A percentile compares a stretch with the other conserved stretches of the same genome.
Evolutionary conservation across 2,888 invertebrate genomes (phyloP).

Genomic region (Pycnomerus fuliginosus): DNA sequence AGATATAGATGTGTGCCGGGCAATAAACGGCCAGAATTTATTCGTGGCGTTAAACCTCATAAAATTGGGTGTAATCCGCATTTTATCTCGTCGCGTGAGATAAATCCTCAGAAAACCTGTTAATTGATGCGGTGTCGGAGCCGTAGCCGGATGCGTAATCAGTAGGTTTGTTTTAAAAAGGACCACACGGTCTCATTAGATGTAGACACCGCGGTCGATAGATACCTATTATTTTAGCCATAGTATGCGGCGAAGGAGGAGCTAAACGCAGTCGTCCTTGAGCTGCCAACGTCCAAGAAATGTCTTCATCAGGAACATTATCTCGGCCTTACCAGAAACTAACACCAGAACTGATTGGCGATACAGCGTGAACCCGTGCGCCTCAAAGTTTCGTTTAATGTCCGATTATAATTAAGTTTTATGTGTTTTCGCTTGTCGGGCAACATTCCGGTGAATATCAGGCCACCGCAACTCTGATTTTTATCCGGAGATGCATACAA

Average conservation of each 20-base stretch:
- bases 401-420: constrained; percentile 28
- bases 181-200: background rate
- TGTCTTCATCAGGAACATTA: constrained; percentile 47
- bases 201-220: background rate
- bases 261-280: constrained; percentile 44
- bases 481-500: constrained; percentile 13
- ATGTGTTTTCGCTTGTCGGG: constrained; percentile 28
- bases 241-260: constrained; percentile 25
- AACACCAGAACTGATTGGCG: constrained; percentile 27
- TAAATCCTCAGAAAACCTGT: too few species aligned
- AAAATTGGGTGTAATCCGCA: too few species aligned
- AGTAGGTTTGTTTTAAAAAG: too few species aligned
- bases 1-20: too few species aligned
- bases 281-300: constrained; percentile 48
- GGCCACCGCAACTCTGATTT: constrained; percentile 9
- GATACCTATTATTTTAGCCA: background rate
- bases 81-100: too few species aligned
- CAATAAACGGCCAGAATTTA: too few species aligned
- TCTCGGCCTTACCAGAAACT: constrained; percentile 26
- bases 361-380: constrained; percentile 14
- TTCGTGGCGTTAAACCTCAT: too few species aligned
- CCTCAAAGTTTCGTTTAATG: constrained; percentile 23
- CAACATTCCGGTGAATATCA: constrained; percentile 9
- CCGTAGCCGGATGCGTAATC: too few species aligned
- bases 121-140: too few species aligned